Conservation (phyloP, 2,888 invertebrate genomes). For the Sinhomidia bicolor region DNA sequence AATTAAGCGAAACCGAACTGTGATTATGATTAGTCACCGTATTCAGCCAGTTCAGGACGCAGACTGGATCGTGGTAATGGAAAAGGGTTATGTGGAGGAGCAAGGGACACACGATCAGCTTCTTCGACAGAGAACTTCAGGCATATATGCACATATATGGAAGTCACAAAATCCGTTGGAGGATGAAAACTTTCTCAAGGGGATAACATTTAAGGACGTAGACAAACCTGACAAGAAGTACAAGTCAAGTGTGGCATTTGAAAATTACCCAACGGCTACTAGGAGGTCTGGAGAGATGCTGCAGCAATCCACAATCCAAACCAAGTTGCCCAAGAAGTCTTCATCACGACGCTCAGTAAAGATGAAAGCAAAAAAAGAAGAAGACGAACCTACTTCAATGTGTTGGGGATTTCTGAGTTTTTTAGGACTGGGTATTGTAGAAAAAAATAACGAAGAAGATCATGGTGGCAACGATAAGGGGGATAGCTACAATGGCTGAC, state of each 20-base stretch:
- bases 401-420: not conserved
- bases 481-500: too few species aligned
- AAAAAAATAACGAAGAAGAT: not conserved
- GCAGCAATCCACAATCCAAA: not conserved
- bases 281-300: not conserved
- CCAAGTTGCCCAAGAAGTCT: too few species aligned
- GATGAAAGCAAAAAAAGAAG: not conserved
- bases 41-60: constrained; percentile 56
- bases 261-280: too few species aligned
- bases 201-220: not conserved
- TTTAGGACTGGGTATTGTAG: constrained; percentile 17
- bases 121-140: constrained; percentile 13
- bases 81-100: constrained; percentile 66
- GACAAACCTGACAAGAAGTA: not conserved
- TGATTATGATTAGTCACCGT: constrained; percentile 65
- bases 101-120: constrained; percentile 59
- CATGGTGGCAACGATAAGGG: too few species aligned
- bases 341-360: not conserved
- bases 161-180: constrained; percentile 62
- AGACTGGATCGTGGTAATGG: constrained; percentile 70
- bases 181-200: constrained; percentile 61
- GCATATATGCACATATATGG: constrained; percentile 60
- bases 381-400: not conserved
- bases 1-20: constrained; percentile 52
- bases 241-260: too few species aligned